Conservation (phyloP, 1,140 invertebrate species). For the Drosophila teissieri region DNA sequence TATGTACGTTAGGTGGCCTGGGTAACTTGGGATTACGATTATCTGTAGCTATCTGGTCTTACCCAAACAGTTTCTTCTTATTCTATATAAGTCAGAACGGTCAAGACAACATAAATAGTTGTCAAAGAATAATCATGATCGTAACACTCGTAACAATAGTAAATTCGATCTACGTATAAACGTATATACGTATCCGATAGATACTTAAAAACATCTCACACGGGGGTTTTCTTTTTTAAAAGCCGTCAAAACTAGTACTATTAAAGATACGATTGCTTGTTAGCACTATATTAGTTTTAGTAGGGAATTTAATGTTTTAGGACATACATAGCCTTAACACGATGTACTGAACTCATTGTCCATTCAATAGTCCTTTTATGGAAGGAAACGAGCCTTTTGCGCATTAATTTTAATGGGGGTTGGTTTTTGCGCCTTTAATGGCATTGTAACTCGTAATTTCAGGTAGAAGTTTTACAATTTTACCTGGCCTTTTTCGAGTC, state of each 20-base stretch:
- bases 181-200: too few species aligned
- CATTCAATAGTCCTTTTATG: conserved; percentile 13
- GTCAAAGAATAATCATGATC: too few species aligned
- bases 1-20: conserved; percentile 6
- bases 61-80: neutral
- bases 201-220: too few species aligned
- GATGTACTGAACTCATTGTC: conserved; percentile 10
- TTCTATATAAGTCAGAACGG: too few species aligned
- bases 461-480: conserved; percentile 56
- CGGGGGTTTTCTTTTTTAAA: too few species aligned
- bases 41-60: neutral
- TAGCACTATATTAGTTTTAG: neutral
- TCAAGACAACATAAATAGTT: too few species aligned
- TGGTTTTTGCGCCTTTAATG: conserved; percentile 62
- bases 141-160: too few species aligned
- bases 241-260: too few species aligned
- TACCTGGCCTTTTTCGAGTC: conserved; percentile 49
- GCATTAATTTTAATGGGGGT: conserved; percentile 73
- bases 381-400: conserved; percentile 44
- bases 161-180: too few species aligned
- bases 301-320: neutral
- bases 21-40: conserved; percentile 7
- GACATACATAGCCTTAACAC: too few species aligned
- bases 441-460: conserved; percentile 25
- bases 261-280: neutral